Conservation (phyloP, 64 coral and sea anemone genomes). For the Catalaphyllia jardinei region DNA sequence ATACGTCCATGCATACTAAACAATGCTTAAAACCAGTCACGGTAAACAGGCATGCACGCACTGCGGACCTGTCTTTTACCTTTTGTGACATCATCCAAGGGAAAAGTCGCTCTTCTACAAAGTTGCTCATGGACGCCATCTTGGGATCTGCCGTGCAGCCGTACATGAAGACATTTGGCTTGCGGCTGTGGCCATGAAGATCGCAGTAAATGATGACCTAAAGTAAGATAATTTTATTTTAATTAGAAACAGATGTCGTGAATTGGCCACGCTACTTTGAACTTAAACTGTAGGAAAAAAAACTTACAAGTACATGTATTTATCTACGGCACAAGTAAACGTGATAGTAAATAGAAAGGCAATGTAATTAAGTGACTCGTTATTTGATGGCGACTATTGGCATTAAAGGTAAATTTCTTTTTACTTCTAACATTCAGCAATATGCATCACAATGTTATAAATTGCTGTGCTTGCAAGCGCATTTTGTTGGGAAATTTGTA, state of each 20-base stretch:
- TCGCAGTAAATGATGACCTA: constrained; percentile 97
- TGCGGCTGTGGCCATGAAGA: constrained; percentile 94
- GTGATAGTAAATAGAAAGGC: too few relatives aligned
- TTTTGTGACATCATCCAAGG: constrained; percentile 99
- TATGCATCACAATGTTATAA: too few relatives aligned
- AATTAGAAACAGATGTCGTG: too few relatives aligned
- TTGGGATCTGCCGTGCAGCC: constrained; percentile 92
- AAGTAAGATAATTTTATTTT: neutral
- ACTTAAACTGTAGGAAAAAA: neutral
- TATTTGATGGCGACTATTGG: too few relatives aligned
- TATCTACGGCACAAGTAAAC: too few relatives aligned
- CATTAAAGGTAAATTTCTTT: too few relatives aligned
- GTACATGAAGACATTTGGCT: constrained; percentile 99
- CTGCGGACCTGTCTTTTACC: constrained; percentile 11
- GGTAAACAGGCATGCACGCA: neutral
- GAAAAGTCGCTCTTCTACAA: constrained; percentile 89
- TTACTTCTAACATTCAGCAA: too few relatives aligned
- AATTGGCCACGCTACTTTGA: neutral
- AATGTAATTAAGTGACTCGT: too few relatives aligned
- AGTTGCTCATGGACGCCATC: constrained; percentile 69
- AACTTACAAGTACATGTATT: too few relatives aligned
- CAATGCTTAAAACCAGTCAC: neutral
- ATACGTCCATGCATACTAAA: too few relatives aligned
- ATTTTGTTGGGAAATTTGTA: too few relatives aligned
- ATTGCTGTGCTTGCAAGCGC: too few relatives aligned